phyloP scores from a whole-genome alignment of 2,797 vertebrate species.

The Esox lucius region DNA sequence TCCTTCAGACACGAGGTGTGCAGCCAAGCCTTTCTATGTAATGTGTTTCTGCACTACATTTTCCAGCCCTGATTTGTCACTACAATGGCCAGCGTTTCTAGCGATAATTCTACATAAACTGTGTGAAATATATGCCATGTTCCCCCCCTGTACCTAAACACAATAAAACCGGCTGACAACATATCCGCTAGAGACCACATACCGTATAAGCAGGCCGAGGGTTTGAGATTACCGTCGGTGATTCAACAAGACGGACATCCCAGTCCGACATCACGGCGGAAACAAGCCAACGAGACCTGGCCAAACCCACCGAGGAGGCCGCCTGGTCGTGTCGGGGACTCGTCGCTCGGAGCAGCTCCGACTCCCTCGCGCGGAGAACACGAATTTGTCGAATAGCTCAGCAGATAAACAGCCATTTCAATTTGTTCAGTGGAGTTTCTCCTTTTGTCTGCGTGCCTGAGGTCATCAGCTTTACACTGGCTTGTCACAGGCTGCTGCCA shows the following conservation, averaged over 20 bases:
- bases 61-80: not conserved
- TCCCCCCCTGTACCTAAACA: not conserved
- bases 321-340: not conserved
- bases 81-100: not conserved
- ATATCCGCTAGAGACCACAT: not conserved
- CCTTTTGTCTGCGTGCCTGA: not conserved
- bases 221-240: not conserved
- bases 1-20: not conserved
- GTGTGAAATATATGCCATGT: not conserved
- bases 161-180: not conserved
- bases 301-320: not conserved
- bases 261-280: no score
- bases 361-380: not conserved
- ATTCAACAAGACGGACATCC: not conserved
- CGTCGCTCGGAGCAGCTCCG: not conserved
- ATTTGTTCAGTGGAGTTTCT: not conserved
- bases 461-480: not conserved
- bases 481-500: constrained; percentile 6
- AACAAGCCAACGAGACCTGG: not conserved
- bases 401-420: constrained; percentile 5
- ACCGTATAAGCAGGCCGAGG: not conserved
- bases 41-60: not conserved
- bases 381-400: constrained; percentile 1
- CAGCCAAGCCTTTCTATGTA: not conserved
- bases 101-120: not conserved